These are phyloP conservation scores for cat (Felis catus) DNA, from an alignment of 2,113 vertebrate species.

Conservation along the genomic window DNA sequence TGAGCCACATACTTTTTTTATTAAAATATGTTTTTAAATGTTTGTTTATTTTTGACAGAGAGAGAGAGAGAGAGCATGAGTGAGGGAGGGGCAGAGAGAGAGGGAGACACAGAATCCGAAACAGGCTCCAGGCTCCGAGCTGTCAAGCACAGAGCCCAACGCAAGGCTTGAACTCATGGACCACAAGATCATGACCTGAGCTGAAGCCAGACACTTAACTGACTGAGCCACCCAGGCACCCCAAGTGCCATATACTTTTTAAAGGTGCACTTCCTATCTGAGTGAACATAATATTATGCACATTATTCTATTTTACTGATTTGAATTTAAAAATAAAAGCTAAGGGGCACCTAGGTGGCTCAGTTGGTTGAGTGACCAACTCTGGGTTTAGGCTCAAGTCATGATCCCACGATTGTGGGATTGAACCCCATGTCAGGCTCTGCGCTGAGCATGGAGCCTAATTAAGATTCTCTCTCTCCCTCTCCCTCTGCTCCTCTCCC, in stretches of 20 bases:
- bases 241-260: not conserved
- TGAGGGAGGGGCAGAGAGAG: too few relatives aligned
- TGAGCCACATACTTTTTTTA: not conserved
- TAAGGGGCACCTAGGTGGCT: not conserved
- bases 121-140: too few relatives aligned
- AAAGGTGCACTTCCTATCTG: not conserved
- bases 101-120: too few relatives aligned
- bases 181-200: too few relatives aligned
- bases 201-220: too few relatives aligned
- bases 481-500: not conserved
- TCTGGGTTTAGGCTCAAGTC: not conserved
- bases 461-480: not conserved
- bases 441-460: not conserved
- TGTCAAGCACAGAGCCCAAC: too few relatives aligned
- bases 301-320: not conserved
- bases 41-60: too few relatives aligned
- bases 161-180: too few relatives aligned
- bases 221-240: too few relatives aligned
- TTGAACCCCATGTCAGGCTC: not conserved
- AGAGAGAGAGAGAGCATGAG: too few relatives aligned
- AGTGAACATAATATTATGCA: not conserved
- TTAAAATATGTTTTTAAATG: too few relatives aligned
- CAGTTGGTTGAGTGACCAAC: not conserved
- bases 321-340: not conserved
- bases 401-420: not conserved